phyloP scores from a whole-genome alignment of 35 echinoderm and acorn worm species.

The Lytechinus pictus region DNA sequence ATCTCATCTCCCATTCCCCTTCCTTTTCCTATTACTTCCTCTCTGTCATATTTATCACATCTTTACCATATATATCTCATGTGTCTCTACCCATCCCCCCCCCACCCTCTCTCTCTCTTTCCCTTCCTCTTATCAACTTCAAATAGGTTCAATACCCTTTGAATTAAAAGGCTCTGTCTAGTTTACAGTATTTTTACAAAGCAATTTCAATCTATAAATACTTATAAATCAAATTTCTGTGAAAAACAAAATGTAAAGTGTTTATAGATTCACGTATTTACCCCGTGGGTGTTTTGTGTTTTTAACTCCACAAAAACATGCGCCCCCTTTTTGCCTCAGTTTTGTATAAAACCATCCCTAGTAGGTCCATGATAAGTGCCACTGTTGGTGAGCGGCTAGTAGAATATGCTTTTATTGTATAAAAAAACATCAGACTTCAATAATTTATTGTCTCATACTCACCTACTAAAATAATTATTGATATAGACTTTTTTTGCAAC shows the following conservation, averaged over 20 bases:
- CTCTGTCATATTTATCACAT: too few relatives aligned
- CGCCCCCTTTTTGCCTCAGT: not conserved
- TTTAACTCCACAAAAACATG: not conserved
- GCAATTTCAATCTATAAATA: not conserved
- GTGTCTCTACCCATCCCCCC: too few relatives aligned
- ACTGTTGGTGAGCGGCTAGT: not conserved
- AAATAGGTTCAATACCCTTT: not conserved
- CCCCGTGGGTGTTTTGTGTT: not conserved
- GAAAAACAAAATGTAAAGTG: not conserved
- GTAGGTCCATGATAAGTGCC: not conserved
- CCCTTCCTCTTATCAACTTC: not conserved
- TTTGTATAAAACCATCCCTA: not conserved
- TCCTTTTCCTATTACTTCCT: too few relatives aligned
- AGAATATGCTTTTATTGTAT: not conserved
- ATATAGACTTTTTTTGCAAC: too few relatives aligned
- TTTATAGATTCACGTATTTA: not conserved
- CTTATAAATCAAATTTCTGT: conserved; percentile 1
- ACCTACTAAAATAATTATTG: too few relatives aligned
- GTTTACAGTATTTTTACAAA: not conserved
- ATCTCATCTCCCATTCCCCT: too few relatives aligned
- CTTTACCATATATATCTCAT: too few relatives aligned
- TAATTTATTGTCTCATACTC: not conserved
- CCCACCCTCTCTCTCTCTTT: not conserved
- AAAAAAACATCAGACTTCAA: not conserved
- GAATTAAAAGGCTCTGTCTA: not conserved